phyloP scores from a whole-genome alignment of 2,113 vertebrate genomes.

The Sakesphorus luctuosus region DNA sequence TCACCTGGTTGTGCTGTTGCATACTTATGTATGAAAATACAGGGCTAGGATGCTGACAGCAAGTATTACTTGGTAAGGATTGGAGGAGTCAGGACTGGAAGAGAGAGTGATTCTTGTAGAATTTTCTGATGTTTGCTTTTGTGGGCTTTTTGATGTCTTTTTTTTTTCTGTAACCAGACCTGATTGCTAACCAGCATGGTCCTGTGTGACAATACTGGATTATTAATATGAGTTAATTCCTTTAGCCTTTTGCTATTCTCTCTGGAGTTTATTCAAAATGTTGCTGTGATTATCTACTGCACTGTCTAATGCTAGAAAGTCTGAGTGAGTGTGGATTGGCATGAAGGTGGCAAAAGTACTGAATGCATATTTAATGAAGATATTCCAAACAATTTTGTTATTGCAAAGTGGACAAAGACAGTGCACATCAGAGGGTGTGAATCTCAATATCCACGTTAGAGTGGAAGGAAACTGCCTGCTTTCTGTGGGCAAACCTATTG shows the following conservation, averaged over 20 bases:
- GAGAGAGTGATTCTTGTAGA: neutral
- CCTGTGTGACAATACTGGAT: neutral
- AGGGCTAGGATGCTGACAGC: neutral
- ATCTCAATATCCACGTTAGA: neutral
- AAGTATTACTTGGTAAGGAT: neutral
- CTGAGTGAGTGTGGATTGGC: neutral
- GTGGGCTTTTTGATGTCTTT: neutral
- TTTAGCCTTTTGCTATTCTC: neutral
- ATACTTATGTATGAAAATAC: neutral
- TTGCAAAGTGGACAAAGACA: neutral
- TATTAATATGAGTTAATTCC: neutral
- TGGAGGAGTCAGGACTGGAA: neutral
- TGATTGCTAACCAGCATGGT: neutral
- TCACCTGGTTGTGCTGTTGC: neutral
- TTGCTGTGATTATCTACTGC: neutral
- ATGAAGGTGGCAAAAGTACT: neutral
- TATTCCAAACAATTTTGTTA: neutral
- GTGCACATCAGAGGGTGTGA: neutral
- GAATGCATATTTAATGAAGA: neutral
- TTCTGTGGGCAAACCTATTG: fast-evolving
- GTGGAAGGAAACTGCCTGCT: neutral
- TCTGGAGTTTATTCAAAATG: neutral
- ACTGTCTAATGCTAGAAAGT: neutral
- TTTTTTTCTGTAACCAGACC: no score
- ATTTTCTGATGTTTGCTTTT: neutral